phyloP scores from a whole-genome alignment of 2,113 vertebrate species.

The Odobenus rosmarus region DNA sequence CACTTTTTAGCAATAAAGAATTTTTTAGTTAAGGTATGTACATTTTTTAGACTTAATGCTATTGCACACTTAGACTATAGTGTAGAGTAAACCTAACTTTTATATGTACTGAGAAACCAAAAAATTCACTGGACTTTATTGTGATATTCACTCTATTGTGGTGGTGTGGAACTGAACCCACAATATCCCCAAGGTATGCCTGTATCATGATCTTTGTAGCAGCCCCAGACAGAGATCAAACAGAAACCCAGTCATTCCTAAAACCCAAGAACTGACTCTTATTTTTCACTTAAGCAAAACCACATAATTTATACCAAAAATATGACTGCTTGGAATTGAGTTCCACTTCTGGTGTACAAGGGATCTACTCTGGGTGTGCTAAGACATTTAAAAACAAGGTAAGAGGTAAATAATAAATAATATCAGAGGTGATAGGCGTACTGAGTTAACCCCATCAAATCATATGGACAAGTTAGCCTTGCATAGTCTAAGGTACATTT shows the following conservation, averaged over 20 bases:
- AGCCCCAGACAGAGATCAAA: conserved; percentile 31
- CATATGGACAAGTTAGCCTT: background rate
- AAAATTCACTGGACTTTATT: background rate
- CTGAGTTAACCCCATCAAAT: conserved; percentile 9
- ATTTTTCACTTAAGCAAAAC: conserved; percentile 56
- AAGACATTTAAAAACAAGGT: conserved; percentile 36
- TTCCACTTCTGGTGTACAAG: background rate
- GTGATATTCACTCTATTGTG: background rate
- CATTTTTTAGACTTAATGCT: background rate
- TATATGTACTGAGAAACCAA: background rate
- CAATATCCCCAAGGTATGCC: background rate
- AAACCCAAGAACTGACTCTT: background rate
- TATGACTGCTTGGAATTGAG: background rate
- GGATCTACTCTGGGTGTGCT: background rate
- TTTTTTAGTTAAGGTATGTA: background rate
- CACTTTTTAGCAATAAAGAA: background rate
- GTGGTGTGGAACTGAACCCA: background rate
- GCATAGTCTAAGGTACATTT: background rate
- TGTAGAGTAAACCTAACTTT: background rate
- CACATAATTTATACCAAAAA: conserved; percentile 32
- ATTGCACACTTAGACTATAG: background rate
- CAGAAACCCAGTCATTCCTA: conserved; percentile 33
- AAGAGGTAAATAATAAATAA: conserved; percentile 40
- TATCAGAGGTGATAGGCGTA: background rate
- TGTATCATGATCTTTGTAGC: background rate